Base-by-base conservation (phyloP, 2,888 invertebrate species). In the Stenchaetothrips biformis region DNA sequence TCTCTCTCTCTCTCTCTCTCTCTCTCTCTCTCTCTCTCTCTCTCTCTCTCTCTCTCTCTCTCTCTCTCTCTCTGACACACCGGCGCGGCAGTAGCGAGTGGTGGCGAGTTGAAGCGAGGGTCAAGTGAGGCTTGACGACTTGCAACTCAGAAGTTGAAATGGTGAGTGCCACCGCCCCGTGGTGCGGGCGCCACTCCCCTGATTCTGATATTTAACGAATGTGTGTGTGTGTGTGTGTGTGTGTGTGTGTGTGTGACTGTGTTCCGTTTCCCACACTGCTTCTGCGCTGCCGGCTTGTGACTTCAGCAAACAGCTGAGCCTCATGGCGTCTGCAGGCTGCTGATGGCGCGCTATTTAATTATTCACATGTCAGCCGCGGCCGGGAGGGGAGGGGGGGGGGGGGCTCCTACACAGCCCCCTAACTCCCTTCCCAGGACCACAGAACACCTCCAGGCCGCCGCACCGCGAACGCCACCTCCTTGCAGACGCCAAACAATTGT, bases 341-440 rank as follows among this genome's bases (percentile, higher is more conserved):
- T 74, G 67, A 74, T 74, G 25, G 67, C 67, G 67, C 67, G 21
- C 67, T 21, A 74, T 74, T 74, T 74, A 74, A 74, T 74, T 74
- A 74, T 74, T 74, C 67, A 74, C 67, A 74, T 25, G 25, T 74
- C 67, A 74, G 67, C 67, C 21, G 21, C n/a, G 53, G 16, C 53
- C 37, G 37, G 37, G 37, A 37, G 37, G 37, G 37, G 37, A 4
- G 4, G 4, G 37, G 37, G 37, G 37, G 37, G 4, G 37, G 37
- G 37, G 37, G 37, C 37, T 37, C 37, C 37, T 2, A 37, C 37
- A 37, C 37, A 37, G 4, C 4, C 37, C 37, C 4, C 37, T 2
- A 37, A 2, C 37, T 4, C 37, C 9, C 53, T 7, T 16, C 6
- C 53, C 13, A 6, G 13, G 6, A 6, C 59, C 59, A 16, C 59